A percentile compares a stretch with the other conserved stretches of the same genome.
phyloP scores from a whole-genome alignment of 2,113 vertebrate species.

The Gobius niger region DNA sequence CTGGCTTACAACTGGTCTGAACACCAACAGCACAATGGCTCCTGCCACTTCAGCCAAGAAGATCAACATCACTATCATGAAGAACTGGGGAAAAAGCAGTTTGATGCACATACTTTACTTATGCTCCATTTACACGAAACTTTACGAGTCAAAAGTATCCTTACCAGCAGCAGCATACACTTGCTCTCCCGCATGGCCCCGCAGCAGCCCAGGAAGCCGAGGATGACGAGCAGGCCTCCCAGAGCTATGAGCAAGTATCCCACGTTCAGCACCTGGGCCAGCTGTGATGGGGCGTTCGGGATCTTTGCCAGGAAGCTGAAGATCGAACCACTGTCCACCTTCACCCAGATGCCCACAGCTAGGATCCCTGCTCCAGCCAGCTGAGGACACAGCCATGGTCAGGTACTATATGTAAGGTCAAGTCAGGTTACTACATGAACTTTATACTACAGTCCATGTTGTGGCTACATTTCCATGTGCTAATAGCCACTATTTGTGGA shows the following conservation, averaged over 20 bases:
- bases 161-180: constrained; percentile 80
- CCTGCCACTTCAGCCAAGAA: constrained; percentile 81
- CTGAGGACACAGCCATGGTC: constrained; percentile 48
- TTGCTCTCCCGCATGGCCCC: constrained; percentile 77
- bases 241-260: constrained; percentile 80
- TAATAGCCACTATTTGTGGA: no score
- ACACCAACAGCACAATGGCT: constrained; percentile 78
- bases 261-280: constrained; percentile 77
- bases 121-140: not conserved
- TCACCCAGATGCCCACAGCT: constrained; percentile 82
- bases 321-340: constrained; percentile 78
- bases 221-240: constrained; percentile 71
- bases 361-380: constrained; percentile 76
- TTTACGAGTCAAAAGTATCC: constrained; percentile 19
- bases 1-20: constrained; percentile 77
- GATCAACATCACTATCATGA: constrained; percentile 77
- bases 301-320: constrained; percentile 62
- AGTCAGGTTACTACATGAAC: no score
- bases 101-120: not conserved
- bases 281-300: constrained; percentile 25
- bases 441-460: no score
- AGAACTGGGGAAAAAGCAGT: constrained; percentile 70
- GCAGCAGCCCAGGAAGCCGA: constrained; percentile 83
- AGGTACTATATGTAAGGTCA: no score
- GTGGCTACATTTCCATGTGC: no score